A percentile compares a stretch with the other conserved stretches of the same genome.
Conservation (phyloP, 2,888 invertebrate species). For the Graphium colonna region DNA sequence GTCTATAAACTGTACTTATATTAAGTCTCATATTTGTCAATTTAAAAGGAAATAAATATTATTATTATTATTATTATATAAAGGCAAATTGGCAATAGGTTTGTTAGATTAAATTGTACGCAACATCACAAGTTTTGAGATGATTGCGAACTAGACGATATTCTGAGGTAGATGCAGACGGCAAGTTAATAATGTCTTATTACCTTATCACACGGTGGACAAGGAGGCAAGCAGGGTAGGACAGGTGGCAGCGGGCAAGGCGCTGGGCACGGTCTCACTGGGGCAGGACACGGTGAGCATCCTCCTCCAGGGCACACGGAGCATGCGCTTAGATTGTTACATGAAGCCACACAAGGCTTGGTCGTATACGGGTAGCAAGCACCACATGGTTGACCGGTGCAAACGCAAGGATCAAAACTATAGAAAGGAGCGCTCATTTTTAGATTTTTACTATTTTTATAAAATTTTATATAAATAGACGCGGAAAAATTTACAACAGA, state of each 20-base stretch:
- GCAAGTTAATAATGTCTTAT: background rate
- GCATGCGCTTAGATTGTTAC: constrained; percentile 56
- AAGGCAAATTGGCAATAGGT: too few species aligned
- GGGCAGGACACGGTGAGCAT: constrained; percentile 68
- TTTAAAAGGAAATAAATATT: too few species aligned
- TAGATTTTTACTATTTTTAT: constrained; percentile 36
- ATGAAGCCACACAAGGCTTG: constrained; percentile 59
- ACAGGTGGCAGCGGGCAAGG: constrained; percentile 54
- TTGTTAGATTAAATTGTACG: too few species aligned
- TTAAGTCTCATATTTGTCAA: too few species aligned
- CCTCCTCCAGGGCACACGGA: constrained; percentile 70
- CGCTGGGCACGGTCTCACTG: constrained; percentile 62
- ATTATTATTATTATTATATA: too few species aligned
- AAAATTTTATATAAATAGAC: constrained; percentile 21
- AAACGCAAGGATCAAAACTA: constrained; percentile 68
- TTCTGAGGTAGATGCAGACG: too few species aligned
- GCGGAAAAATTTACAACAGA: constrained; percentile 4
- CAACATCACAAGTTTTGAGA: background rate
- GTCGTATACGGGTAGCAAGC: constrained; percentile 66
- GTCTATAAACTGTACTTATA: too few species aligned
- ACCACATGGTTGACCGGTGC: constrained; percentile 60
- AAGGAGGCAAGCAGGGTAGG: constrained; percentile 57
- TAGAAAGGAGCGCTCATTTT: constrained; percentile 71
- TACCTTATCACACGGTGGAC: constrained; percentile 70
- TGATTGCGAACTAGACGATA: background rate